phyloP scores from a whole-genome alignment of 2,113 vertebrate genomes.

The Orthonyx spaldingii region DNA sequence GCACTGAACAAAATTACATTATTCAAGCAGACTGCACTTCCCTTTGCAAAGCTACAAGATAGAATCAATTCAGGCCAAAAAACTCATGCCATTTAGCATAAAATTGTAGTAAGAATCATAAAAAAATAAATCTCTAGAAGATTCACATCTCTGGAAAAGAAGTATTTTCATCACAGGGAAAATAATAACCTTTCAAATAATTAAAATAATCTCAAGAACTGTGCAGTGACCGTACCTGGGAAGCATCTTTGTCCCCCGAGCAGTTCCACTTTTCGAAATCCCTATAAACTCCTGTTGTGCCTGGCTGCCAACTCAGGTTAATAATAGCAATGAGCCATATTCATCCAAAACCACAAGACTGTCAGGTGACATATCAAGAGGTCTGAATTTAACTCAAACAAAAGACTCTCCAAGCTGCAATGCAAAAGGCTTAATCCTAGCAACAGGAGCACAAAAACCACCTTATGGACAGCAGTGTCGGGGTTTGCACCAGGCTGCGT shows the following conservation, averaged over 20 bases:
- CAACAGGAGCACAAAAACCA: conserved; percentile 22
- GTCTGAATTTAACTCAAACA: conserved; percentile 75
- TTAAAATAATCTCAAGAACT: background rate
- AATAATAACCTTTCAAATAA: background rate
- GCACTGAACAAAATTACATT: background rate
- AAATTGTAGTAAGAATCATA: background rate
- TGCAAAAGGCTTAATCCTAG: conserved; percentile 62
- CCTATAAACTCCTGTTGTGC: conserved; percentile 67
- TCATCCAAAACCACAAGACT: conserved; percentile 92
- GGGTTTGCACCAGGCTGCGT: conserved; percentile 1
- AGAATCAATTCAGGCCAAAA: background rate
- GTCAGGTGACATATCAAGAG: conserved; percentile 86
- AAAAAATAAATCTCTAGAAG: background rate
- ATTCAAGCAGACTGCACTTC: background rate
- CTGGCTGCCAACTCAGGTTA: conserved; percentile 78
- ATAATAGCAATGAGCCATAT: conserved; percentile 91
- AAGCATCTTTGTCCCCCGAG: conserved; percentile 74
- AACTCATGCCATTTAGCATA: background rate
- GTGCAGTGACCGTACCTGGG: conserved; percentile 71
- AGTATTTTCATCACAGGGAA: background rate
- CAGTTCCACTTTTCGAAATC: conserved; percentile 72
- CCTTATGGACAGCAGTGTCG: background rate
- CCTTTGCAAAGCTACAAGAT: background rate
- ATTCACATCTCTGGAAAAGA: background rate
- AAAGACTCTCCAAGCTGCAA: conserved; percentile 72